Percentiles rank a stretch among this genome's conserved stretches.
These are phyloP conservation scores for Pelodytes ibericus DNA, from an alignment of 2,797 vertebrate genomes.

Conservation along the genomic window DNA sequence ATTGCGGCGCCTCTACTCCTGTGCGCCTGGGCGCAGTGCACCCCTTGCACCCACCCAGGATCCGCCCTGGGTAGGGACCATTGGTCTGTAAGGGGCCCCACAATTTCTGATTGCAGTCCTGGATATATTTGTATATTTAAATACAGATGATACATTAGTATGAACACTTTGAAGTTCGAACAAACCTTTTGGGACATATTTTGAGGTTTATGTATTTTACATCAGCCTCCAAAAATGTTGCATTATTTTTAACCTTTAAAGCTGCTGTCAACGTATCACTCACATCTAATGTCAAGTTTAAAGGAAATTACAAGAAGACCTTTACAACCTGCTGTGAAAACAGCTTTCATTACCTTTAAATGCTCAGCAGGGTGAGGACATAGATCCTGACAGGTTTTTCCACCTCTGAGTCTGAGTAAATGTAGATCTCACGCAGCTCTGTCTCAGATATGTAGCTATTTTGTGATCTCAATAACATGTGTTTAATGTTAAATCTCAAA, in stretches of 20 bases:
- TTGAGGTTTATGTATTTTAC: not conserved
- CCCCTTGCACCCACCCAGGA: too few species aligned
- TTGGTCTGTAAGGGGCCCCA: too few species aligned
- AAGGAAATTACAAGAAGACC: constrained; percentile 1
- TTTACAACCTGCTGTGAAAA: constrained; percentile 18
- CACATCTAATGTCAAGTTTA: not conserved
- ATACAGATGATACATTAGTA: not conserved
- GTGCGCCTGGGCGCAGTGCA: too few species aligned
- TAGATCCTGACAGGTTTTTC: not conserved
- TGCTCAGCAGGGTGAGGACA: not conserved
- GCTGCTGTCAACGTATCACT: not conserved
- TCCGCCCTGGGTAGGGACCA: too few species aligned
- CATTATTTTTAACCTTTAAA: not conserved
- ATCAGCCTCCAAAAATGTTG: not conserved
- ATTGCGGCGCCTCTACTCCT: too few species aligned
- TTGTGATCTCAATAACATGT: too few species aligned
- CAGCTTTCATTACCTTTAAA: constrained; percentile 15
- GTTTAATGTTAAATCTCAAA: too few species aligned
- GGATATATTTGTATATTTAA: not conserved
- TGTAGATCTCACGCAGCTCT: not conserved
- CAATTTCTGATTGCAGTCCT: too few species aligned
- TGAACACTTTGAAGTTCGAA: not conserved
- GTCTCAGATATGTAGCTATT: too few species aligned
- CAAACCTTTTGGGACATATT: not conserved
- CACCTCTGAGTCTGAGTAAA: not conserved